Evolutionary conservation across 2,797 vertebrate species (phyloP).

Genomic region (Sebastes jordani): DNA sequence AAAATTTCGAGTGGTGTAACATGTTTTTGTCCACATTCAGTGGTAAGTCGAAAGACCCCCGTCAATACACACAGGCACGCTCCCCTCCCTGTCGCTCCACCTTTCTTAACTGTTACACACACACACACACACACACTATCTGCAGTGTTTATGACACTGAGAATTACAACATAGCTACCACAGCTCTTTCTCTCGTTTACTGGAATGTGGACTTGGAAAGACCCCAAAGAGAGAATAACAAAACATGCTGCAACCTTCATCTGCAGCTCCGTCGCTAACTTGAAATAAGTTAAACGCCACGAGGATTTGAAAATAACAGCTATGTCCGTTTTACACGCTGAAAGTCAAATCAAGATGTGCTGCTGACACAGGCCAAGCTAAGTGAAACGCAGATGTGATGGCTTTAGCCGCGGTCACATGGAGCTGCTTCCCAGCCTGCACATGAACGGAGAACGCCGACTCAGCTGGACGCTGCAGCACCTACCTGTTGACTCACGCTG

Average conservation of each 20-base stretch:
- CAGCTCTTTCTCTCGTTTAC: slow-evolving; percentile 56
- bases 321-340: not conserved
- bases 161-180: slow-evolving; percentile 62
- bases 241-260: slow-evolving; percentile 29
- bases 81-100: slow-evolving; percentile 10
- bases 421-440: slow-evolving; percentile 38
- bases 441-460: slow-evolving; percentile 49
- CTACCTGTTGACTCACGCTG: slow-evolving; percentile 76
- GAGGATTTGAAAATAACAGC: not conserved
- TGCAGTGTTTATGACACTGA: slow-evolving; percentile 53
- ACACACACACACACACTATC: slow-evolving; percentile 27
- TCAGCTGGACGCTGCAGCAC: slow-evolving; percentile 67
- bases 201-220: slow-evolving; percentile 68
- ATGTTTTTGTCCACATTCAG: slow-evolving; percentile 63
- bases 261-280: slow-evolving; percentile 2
- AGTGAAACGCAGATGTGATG: slow-evolving; percentile 58
- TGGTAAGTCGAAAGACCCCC: slow-evolving; percentile 61
- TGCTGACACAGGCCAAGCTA: slow-evolving; percentile 28
- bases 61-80: slow-evolving; percentile 17
- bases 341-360: slow-evolving; percentile 43
- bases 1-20: slow-evolving; percentile 67
- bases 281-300: not conserved
- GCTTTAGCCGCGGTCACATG: slow-evolving; percentile 55
- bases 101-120: slow-evolving; percentile 14
- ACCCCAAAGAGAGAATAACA: slow-evolving; percentile 52